Evolutionary conservation across 2,797 vertebrate genomes (phyloP), one percentile per base, ranked within the genome.

Genomic region (Hyperoplus immaculatus): DNA sequence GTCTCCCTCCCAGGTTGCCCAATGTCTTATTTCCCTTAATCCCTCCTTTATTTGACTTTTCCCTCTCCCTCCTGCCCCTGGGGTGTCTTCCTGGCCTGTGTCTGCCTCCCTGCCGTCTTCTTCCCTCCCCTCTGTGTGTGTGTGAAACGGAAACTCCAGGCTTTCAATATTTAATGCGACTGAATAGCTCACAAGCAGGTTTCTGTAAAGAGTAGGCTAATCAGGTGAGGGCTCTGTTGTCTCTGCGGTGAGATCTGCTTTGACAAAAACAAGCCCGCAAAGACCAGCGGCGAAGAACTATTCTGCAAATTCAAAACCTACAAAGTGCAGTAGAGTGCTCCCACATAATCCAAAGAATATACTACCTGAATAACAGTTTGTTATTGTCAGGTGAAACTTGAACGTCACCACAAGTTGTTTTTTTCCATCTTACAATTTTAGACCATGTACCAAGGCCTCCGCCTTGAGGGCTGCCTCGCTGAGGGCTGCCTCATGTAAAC

Each of bases 131-230:
- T 76, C 62, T 15, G 68, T 11, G 69, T 36, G 69, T 36, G 85
- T 85, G 85, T 86, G 93, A 92, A 95, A 96, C 88, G 88, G 93
- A 96, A 96, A 93, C 94, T 93, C 88, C 86, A 85, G 81, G 67
- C 76, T 58, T 88, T 96, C 63, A 96, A 96, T 96, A 95, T 94
- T 96, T 94, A 38, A 96, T 95, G 94, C 75, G 88, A 92, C 91
- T 90, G 93, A 95, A 96, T 95, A 75, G 95, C 88, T 94, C 95
- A 94, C 95, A 95, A 95, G 94, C 89, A 93, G 90, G 90, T 88
- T 91, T 79, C 91, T 95, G 91, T 95, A 92, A 94, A 94, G 92
- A 89, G 86, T 88, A 29, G 29, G 29, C 29, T 29, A 87, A 89
- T 87, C 82, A 88, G 82, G 77, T 81, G 86, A 87, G 80, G 87